These are phyloP conservation scores for Struthio camelus DNA, from an alignment of 2,113 vertebrate genomes.

Conservation along the genomic window DNA sequence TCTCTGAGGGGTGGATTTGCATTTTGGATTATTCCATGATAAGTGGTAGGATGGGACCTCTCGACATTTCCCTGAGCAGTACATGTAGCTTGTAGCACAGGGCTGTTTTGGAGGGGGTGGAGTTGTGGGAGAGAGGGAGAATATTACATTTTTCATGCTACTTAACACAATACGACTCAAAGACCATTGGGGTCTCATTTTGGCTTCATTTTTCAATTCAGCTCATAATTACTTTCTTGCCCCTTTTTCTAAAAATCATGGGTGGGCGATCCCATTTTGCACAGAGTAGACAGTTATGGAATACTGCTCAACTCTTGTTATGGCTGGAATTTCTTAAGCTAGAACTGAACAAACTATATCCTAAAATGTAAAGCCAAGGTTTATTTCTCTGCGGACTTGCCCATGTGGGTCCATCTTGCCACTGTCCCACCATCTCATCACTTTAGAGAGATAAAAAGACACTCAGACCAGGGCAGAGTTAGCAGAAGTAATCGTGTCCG, in stretches of 20 bases:
- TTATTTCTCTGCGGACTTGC: background rate
- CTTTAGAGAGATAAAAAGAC: background rate
- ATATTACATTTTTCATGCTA: background rate
- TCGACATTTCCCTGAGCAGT: background rate
- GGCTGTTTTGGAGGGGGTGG: background rate
- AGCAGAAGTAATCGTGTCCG: background rate
- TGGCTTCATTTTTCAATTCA: background rate
- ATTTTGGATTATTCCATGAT: background rate
- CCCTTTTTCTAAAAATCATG: background rate
- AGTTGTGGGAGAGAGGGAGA: background rate
- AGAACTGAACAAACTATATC: background rate
- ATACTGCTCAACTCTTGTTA: fast-evolving
- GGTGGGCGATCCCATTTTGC: background rate
- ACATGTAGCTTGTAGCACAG: background rate
- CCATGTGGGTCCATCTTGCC: background rate
- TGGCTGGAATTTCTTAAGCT: background rate
- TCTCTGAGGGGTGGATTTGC: background rate
- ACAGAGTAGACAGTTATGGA: background rate
- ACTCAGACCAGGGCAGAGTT: background rate
- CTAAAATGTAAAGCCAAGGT: background rate
- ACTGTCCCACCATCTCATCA: background rate
- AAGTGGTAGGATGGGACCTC: background rate
- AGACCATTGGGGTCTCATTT: background rate
- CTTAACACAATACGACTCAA: background rate
- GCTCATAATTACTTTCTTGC: background rate